Conservation (phyloP, 2,888 invertebrate genomes). For the Synanthedon formicaeformis region DNA sequence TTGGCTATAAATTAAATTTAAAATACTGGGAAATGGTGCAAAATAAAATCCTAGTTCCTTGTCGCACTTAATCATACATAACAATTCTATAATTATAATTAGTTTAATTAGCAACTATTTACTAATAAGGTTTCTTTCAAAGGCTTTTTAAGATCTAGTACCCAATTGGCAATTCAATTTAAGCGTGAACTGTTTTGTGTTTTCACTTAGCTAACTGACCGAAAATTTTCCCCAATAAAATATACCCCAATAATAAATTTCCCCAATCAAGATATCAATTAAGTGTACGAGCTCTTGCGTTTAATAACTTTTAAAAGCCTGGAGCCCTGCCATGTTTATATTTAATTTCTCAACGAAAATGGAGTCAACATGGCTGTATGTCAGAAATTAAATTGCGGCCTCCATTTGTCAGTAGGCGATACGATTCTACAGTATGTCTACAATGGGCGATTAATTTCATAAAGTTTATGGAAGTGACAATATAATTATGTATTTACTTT, state of each 20-base stretch:
- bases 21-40: too few relatives aligned
- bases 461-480: neutral
- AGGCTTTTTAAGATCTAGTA: too few relatives aligned
- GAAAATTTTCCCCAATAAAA: neutral
- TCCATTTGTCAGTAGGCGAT: conserved; percentile 40
- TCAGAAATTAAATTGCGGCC: conserved; percentile 46
- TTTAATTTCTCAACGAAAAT: conserved; percentile 39
- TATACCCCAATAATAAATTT: neutral
- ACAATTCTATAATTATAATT: too few relatives aligned
- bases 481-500: too few relatives aligned
- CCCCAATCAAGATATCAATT: conserved; percentile 24
- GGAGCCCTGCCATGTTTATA: conserved; percentile 31
- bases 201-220: neutral
- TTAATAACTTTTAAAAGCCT: conserved; percentile 8
- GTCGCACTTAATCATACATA: too few relatives aligned
- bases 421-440: conserved; percentile 14
- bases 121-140: too few relatives aligned
- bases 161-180: too few relatives aligned
- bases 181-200: too few relatives aligned
- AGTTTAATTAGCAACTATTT: too few relatives aligned
- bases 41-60: too few relatives aligned
- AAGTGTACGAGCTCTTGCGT: conserved; percentile 6
- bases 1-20: too few relatives aligned
- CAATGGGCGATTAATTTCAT: too few relatives aligned
- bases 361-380: conserved; percentile 37